These are phyloP conservation scores for Euborellia annulipes DNA, from an alignment of 1,140 invertebrate species.

Conservation along the genomic window DNA sequence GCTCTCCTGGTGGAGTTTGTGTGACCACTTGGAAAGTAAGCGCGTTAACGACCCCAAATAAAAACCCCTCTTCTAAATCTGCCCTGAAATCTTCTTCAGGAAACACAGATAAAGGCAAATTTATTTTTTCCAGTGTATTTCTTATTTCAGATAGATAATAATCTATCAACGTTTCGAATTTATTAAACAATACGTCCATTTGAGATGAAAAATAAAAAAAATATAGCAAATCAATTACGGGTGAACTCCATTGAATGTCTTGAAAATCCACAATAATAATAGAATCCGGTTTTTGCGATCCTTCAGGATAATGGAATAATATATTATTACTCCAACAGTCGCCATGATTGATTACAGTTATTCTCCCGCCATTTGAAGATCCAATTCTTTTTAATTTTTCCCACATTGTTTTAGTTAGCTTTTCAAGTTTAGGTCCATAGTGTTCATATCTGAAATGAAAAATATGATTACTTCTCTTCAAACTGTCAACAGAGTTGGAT, in stretches of 20 bases:
- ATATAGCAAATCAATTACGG: conserved; percentile 37
- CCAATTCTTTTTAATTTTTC: not conserved
- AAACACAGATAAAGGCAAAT: conserved; percentile 26
- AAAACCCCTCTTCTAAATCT: conserved; percentile 19
- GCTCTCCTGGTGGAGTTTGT: conserved; percentile 17
- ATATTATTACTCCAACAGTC: conserved; percentile 24
- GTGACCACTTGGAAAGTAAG: conserved; percentile 20
- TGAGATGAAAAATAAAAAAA: conserved; percentile 35
- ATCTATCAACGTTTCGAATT: conserved; percentile 24
- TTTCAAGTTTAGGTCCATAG: not conserved
- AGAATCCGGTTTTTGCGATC: not conserved
- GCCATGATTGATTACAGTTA: conserved; percentile 18
- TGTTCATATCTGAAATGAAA: not conserved
- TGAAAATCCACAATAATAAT: conserved; percentile 9
- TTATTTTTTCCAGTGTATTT: conserved; percentile 23
- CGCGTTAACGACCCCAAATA: conserved; percentile 20
- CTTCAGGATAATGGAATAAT: conserved; percentile 16
- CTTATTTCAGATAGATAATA: conserved; percentile 26
- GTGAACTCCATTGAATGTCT: conserved; percentile 23
- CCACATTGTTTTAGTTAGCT: not conserved
- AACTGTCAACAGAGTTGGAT: no score
- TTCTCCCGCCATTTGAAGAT: not conserved
- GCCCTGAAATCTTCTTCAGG: conserved; percentile 23
- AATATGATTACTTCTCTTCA: no score
- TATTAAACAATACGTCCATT: conserved; percentile 21